Evolutionary conservation across 2,888 invertebrate genomes (phyloP), one percentile per base, ranked within the genome.

Genomic region (Phortica magna): DNA sequence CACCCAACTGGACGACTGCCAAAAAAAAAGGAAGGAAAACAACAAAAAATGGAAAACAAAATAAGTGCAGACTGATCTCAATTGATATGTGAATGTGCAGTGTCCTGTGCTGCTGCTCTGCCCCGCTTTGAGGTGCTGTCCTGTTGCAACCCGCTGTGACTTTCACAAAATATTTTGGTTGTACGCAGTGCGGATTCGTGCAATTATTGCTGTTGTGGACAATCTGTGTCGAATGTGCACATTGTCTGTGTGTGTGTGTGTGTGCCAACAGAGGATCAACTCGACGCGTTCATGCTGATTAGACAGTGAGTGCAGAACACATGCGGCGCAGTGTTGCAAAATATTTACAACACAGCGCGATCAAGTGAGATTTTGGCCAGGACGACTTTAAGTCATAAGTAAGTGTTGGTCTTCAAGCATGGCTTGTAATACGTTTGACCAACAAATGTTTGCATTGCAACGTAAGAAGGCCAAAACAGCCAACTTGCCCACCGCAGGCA

Each of bases 131-230:
- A 6, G n/a, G 9, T 5, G 9, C 65, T 61, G 10, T 31, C 31
- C 31, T 73, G 70, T 53, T 59, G 70, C 14, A 78, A 19, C 89
- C 88, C 72, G 91, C 90, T 89, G 90, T 31, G 89, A 91, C 90
- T 90, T 90, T 90, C 90, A 90, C 90, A 91, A 90, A 90, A 90
- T 91, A 91, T 90, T 90, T 91, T 91, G 90, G 90, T 90, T 88
- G 89, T 88, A 89, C 89, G 84, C 89, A 87, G 87, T 87, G 81
- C 84, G 85, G 84, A 85, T 84, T 84, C 83, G 83, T 84, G 88
- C 84, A 83, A 80, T 84, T 81, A 85, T 85, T 83, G 76, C 81
- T 80, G 82, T 80, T 82, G 78, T 81, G 81, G 79, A 85, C 84
- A 80, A 80, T 83, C 83, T 84, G 88, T 87, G 84, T 81, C 80